Evolutionary conservation across 2,888 invertebrate species (phyloP), one percentile per base, ranked within the genome.

Genomic region (Lottia scabra): DNA sequence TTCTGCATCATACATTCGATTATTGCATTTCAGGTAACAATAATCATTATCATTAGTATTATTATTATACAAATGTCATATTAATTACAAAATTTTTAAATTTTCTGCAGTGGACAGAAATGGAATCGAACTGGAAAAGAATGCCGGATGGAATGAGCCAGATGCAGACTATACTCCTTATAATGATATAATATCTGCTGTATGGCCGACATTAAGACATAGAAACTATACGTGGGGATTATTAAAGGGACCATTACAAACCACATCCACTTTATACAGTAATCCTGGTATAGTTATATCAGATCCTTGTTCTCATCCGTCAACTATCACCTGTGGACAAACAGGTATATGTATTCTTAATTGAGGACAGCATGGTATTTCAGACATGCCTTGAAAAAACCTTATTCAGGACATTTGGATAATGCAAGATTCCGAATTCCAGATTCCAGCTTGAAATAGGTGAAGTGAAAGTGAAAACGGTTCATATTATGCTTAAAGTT

Each of bases 121-220:
- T 38, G 38, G 38, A 38, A 38, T 38, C 38, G 10, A 38, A 38
- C 38, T 56, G 23, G 68, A 71, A 15, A 43, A 69, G 23, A 77
- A 77, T 66, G 75, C 67, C 15, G 43, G 19, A 2, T 75, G 74
- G 71, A 43, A 16, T 0, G 13, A 63, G 23, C 68, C 43, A 10
- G 76, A 76, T 44, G 67, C 13, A 2, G 76, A 76, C 67, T 80
- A 80, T 67, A 78, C 78, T 6, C 74, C 77, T 1, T 72, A 74
- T 67, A 70, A 27, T n/a, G 72, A 76, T 68, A 63, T 76, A 44
- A 64, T 76, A 23, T 76, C 76, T 19, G 76, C 72, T 26, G 76
- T 74, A 48, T 76, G 76, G 76, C 76, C 76, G 30, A 72, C 67
- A 2, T 56, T 76, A 30, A 63, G 74, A n/a, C 70, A 76, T 48